Evolutionary conservation across 2,113 vertebrate genomes (phyloP).

Genomic region (Saccopteryx leptura): DNA sequence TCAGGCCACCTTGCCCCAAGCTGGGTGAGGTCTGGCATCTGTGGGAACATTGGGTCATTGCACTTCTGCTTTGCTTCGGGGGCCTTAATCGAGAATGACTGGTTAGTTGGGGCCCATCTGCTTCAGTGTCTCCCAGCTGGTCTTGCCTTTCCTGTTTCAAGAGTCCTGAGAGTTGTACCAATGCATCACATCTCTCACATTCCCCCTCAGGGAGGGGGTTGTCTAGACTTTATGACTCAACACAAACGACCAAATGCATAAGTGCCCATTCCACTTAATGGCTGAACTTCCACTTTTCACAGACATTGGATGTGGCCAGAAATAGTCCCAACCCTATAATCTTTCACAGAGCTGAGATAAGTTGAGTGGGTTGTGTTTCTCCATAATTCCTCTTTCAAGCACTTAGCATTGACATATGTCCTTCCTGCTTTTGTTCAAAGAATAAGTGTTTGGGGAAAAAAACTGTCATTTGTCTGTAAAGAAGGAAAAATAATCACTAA

Average conservation of each 20-base stretch:
- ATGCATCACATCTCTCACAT: not conserved
- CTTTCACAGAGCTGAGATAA: constrained; percentile 49
- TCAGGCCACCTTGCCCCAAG: not conserved
- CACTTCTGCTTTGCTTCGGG: not conserved
- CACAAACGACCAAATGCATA: constrained; percentile 45
- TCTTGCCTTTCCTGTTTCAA: constrained; percentile 37
- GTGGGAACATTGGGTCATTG: not conserved
- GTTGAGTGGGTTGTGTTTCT: constrained; percentile 37
- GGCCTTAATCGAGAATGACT: not conserved
- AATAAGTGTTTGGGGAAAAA: constrained; percentile 57
- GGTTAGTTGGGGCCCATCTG: not conserved
- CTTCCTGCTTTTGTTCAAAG: not conserved
- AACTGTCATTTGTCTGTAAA: constrained; percentile 61
- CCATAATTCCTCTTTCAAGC: constrained; percentile 50
- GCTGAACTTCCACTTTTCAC: constrained; percentile 64
- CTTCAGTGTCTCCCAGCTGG: not conserved
- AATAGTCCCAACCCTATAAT: constrained; percentile 66
- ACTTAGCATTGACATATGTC: not conserved
- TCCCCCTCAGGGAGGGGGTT: not conserved
- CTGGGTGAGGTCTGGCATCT: accelerated
- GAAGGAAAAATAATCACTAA: not conserved
- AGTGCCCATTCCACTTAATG: constrained; percentile 31
- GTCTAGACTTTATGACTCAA: constrained; percentile 74
- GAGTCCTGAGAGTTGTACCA: not conserved
- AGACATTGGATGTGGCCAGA: constrained; percentile 45